Evolutionary conservation across 2,113 vertebrate species (phyloP).

Genomic region (Aspidoscelis tigris): DNA sequence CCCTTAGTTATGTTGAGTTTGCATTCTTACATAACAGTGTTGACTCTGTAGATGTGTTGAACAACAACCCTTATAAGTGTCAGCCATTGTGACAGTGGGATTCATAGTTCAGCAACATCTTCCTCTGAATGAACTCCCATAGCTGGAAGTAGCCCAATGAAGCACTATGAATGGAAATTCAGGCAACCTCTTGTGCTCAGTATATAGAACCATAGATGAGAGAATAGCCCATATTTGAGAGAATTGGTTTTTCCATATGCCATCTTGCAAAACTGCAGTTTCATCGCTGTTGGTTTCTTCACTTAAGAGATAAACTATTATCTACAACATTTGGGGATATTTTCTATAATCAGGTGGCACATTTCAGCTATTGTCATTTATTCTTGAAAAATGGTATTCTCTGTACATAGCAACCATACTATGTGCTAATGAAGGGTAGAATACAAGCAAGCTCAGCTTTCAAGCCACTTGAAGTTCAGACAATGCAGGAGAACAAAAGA

Average conservation of each 20-base stretch:
- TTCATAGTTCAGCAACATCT: no score
- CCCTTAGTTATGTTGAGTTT: no score
- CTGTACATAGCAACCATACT: background rate
- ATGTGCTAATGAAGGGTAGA: background rate
- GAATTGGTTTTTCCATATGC: background rate
- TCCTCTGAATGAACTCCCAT: no score
- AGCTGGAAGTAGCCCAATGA: no score
- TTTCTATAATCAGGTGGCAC: background rate
- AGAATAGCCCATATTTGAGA: background rate
- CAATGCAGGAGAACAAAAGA: background rate
- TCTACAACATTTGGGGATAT: background rate
- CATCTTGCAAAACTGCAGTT: background rate
- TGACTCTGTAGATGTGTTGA: no score
- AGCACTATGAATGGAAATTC: no score
- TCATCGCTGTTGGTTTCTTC: background rate
- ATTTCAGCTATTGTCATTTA: background rate
- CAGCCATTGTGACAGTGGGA: no score
- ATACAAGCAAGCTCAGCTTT: background rate
- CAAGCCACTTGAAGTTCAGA: background rate
- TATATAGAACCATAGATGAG: background rate
- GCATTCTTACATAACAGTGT: no score
- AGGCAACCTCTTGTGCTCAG: background rate
- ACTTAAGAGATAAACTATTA: background rate
- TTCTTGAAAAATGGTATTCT: background rate
- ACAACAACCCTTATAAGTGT: no score